These are phyloP conservation scores for Tetramorium simillimum DNA, from an alignment of 1,140 invertebrate genomes.

Conservation along the genomic window DNA sequence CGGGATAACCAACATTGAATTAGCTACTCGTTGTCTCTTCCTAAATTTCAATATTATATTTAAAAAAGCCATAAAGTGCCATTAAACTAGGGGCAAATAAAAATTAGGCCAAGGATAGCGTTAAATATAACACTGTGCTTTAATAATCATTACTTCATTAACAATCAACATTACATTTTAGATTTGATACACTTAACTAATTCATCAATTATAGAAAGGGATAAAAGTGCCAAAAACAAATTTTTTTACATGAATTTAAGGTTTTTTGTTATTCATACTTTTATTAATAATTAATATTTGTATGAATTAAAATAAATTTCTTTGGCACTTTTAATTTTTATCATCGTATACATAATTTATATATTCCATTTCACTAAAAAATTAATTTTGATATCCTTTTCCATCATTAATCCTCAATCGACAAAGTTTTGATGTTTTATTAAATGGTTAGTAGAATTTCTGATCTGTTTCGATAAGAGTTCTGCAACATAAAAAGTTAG, in stretches of 20 bases:
- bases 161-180: neutral
- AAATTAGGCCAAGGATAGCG: neutral
- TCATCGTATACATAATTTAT: too few species aligned
- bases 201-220: too few species aligned
- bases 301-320: too few species aligned
- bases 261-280: too few species aligned
- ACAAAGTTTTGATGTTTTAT: neutral
- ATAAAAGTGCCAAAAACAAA: too few species aligned
- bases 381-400: too few species aligned
- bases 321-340: too few species aligned
- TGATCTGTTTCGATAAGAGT: neutral
- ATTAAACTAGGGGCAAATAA: neutral
- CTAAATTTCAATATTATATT: neutral
- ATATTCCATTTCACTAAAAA: too few species aligned
- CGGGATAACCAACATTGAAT: neutral
- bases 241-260: too few species aligned
- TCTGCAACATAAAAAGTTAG: neutral
- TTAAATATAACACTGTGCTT: neutral
- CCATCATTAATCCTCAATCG: neutral
- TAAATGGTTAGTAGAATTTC: neutral
- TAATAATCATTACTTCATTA: neutral
- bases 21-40: neutral
- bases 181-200: neutral
- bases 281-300: too few species aligned
- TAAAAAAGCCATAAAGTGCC: neutral